Conservation (phyloP, 2,113 vertebrate species). For the Cynoglossus semilaevis region DNA sequence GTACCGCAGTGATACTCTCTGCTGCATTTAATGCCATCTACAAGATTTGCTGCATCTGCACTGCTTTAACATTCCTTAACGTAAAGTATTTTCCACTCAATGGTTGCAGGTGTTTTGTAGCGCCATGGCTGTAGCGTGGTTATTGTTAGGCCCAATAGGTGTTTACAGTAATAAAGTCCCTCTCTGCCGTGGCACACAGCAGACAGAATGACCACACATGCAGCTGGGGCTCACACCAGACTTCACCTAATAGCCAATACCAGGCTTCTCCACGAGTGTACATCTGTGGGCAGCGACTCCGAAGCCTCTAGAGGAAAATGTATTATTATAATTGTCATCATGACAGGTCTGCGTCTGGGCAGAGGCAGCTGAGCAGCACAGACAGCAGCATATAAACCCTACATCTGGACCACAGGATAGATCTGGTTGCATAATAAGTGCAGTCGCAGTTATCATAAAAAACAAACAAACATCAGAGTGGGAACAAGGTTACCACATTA, state of each 20-base stretch:
- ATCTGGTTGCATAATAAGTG: not conserved
- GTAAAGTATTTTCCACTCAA: constrained; percentile 2
- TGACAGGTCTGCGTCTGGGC: constrained; percentile 22
- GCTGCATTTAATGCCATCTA: constrained; percentile 10
- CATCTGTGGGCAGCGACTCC: constrained; percentile 38
- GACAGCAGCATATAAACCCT: constrained; percentile 21
- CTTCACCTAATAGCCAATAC: constrained; percentile 21
- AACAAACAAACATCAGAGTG: too few species aligned
- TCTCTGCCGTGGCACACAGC: constrained; percentile 13
- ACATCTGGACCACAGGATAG: not conserved
- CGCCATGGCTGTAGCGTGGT: constrained; percentile 6
- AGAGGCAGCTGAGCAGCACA: constrained; percentile 37
- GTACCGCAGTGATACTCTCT: constrained; percentile 11
- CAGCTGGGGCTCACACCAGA: constrained; percentile 31
- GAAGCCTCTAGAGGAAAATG: constrained; percentile 27
- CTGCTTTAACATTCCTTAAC: not conserved
- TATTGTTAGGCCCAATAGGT: constrained; percentile 9
- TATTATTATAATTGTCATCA: constrained; percentile 33
- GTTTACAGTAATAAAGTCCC: constrained; percentile 23
- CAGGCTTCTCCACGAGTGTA: constrained; percentile 25
- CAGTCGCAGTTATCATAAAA: too few species aligned
- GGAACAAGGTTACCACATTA: too few species aligned
- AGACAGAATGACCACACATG: constrained; percentile 30
- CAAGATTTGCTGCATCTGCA: constrained; percentile 1
- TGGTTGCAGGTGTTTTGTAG: constrained; percentile 21